Conservation (phyloP, 2,888 invertebrate species). For the Anorthoa munda region DNA sequence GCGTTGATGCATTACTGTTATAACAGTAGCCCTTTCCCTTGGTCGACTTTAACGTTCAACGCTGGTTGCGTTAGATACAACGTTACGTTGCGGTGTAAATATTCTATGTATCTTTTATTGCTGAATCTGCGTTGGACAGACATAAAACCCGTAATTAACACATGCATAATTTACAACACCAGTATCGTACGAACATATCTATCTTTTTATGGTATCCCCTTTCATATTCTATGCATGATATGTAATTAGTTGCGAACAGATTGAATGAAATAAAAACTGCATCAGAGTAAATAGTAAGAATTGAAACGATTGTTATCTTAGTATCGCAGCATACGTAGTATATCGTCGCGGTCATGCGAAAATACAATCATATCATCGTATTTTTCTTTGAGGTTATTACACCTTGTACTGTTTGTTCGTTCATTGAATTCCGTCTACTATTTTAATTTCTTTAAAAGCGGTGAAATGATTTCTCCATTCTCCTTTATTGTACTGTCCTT, state of each 20-base stretch:
- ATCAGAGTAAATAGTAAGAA: slow-evolving; percentile 12
- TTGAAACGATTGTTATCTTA: slow-evolving; percentile 45
- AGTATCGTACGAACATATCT: not conserved
- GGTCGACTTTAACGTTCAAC: slow-evolving; percentile 15
- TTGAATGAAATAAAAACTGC: slow-evolving; percentile 13
- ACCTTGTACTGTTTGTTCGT: slow-evolving; percentile 40
- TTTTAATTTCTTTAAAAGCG: slow-evolving; percentile 51
- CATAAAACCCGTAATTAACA: slow-evolving; percentile 21
- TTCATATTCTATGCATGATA: slow-evolving; percentile 27
- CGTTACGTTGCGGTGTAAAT: not conserved
- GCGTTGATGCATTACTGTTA: slow-evolving; percentile 12
- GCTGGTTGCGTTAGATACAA: slow-evolving; percentile 7
- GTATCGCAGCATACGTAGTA: slow-evolving; percentile 41
- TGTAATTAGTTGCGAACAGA: slow-evolving; percentile 10
- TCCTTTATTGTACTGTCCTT: slow-evolving; percentile 24
- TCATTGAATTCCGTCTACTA: slow-evolving; percentile 42
- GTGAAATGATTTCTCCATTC: slow-evolving; percentile 52
- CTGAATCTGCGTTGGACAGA: slow-evolving; percentile 8
- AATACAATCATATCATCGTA: slow-evolving; percentile 58
- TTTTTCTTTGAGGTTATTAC: slow-evolving; percentile 52
- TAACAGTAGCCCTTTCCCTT: slow-evolving; percentile 48
- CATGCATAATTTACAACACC: slow-evolving; percentile 6
- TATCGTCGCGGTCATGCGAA: slow-evolving; percentile 55
- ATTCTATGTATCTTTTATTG: slow-evolving; percentile 41
- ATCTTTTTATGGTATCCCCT: slow-evolving; percentile 3